Base-by-base conservation (phyloP, 2,797 vertebrate genomes). In the Hydrolagus colliei region DNA sequence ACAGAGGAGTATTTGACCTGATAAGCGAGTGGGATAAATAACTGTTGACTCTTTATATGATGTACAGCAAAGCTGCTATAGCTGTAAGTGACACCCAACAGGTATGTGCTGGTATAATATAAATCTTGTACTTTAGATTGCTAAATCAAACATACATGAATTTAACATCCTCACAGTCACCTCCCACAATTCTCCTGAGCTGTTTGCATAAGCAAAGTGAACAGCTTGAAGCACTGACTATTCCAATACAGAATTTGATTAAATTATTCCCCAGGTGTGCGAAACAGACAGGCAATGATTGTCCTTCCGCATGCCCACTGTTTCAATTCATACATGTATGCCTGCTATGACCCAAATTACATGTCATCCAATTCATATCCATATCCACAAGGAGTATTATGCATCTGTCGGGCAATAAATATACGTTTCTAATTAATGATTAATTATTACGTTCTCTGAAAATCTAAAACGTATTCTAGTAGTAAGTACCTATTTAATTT, bases 341-440 rank as follows among this genome's bases (percentile, higher is more conserved):
- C 87, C 87, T 88, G 74, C 87, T 87, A 89, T 90, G 87, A 90
- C 91, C 91, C 18, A 92, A 91, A 91, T 90, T 88, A 86, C 88
- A 86, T 87, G 90, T 89, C 89, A 91, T 84, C 87, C 90, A 91
- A 92, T 91, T 91, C 88, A 87, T 88, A 90, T 88, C 89, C 90
- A 91, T 92, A 91, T 93, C 89, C 87, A 91, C 88, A 90, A 92
- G 91, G 89, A 93, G 91, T 91, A 92, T 87, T 88, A 89, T 91
- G 90, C 90, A 94, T 93, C 93, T 94, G 92, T 88, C 91, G 87
- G 88, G 87, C 87, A 91, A 91, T 92, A 92, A 90, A 92, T 89
- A 89, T 88, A 92, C 92, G 93, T 93, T 86, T 90, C 88, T 90
- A 93, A 94, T 93, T 93, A 91, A 89, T 90, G 91, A 93, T 93